Percentiles rank a stretch among this genome's conserved stretches.
These are phyloP conservation scores for Poeciliopsis turneri DNA, from an alignment of 2,797 vertebrate species.

Conservation along the genomic window DNA sequence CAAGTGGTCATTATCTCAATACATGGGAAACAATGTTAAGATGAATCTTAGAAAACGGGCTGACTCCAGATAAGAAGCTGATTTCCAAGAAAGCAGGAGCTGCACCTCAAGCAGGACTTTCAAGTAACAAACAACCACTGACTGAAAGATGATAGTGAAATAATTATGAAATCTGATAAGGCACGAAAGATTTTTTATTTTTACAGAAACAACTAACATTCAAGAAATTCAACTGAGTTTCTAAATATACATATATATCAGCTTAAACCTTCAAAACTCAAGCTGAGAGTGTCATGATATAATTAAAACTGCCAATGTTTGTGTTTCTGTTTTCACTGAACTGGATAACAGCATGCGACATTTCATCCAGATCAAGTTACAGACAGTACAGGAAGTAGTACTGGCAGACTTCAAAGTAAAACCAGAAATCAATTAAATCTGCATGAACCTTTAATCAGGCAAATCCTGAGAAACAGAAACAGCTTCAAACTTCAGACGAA, in stretches of 20 bases:
- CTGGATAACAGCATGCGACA: not conserved
- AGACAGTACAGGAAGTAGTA: not conserved
- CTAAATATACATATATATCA: not conserved
- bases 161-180: not conserved
- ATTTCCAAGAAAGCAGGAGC: constrained; percentile 6
- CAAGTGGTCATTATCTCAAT: constrained; percentile 42
- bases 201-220: not conserved
- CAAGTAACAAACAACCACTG: constrained; percentile 1
- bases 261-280: not conserved
- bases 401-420: not conserved
- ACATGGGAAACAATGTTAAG: constrained; percentile 22
- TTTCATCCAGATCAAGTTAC: not conserved
- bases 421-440: not conserved
- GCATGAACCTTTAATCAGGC: not conserved
- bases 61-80: constrained; percentile 19
- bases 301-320: not conserved
- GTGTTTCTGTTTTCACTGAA: constrained; percentile 3
- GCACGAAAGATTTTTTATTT: not conserved
- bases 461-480: not conserved
- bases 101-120: constrained; percentile 2
- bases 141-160: not conserved
- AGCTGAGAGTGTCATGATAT: not conserved
- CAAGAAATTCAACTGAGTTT: not conserved
- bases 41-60: constrained; percentile 29
- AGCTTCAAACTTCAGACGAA: not conserved